Evolutionary conservation across 2,113 vertebrate species (phyloP), one percentile per base, ranked within the genome.

Genomic region (Garra rufa): DNA sequence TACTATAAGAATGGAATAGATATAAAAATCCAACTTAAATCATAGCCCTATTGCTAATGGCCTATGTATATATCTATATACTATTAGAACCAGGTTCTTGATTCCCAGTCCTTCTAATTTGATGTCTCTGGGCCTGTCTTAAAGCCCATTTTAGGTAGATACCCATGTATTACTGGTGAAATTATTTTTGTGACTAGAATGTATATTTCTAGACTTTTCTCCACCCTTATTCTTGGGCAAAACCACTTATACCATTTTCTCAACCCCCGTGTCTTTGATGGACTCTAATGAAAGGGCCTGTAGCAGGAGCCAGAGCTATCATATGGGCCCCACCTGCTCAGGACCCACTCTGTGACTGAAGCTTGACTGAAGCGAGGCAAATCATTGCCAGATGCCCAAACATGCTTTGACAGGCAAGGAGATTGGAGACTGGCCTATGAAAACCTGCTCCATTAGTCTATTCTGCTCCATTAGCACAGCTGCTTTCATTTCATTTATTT

Each of bases 61-160:
- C 17, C 41, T 9, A 41, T 9, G 10, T 43, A 43, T 43, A 19
- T 19, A 9, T 65, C 1, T 67, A 6, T 30, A 63, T 67, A 19
- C 17, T 10, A 67, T 67, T 38, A 11, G 21, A 71, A 71, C 10
- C 11, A n/a, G 34, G 19, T 41, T 70, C 19, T 70, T 34, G 19
- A n/a, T 46, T 71, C 19, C 55, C 44, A 11, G 21, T 50, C 24
- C 30, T 76, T 70, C 4, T 44, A 65, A 0, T 55, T 9, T 41
- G 21, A 2, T 85, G 38, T 75, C 14, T 63, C 26, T 41, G 63
- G 48, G 93, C 91, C 90, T 93, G 93, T 92, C 92, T 92, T 95
- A 95, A 94, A 95, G 94, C 94, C 94, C 0, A 89, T 92, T 85
- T 91, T 95, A 96, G 95, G 95, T 96, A 96, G 88, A 83, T 94